These are phyloP conservation scores for Dolomedes plantarius DNA, from an alignment of 2,888 invertebrate genomes.

Conservation along the genomic window DNA sequence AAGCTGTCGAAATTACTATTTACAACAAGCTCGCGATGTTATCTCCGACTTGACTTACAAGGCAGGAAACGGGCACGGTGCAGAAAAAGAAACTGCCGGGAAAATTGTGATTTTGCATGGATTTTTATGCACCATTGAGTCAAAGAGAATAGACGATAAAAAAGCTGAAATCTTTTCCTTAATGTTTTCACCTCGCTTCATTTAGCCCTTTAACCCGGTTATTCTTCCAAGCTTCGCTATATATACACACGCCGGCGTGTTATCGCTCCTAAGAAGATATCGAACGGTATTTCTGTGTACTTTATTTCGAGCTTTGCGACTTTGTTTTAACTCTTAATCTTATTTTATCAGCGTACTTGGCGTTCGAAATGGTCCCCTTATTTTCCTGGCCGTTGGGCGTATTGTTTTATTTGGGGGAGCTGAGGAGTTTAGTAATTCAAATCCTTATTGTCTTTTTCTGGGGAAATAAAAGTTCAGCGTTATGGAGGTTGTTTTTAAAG, in stretches of 20 bases:
- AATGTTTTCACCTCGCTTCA: constrained; percentile 21
- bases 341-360: not conserved
- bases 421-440: too few species aligned
- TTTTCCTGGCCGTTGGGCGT: not conserved
- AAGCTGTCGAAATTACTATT: not conserved
- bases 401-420: too few species aligned
- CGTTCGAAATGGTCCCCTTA: not conserved
- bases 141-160: constrained; percentile 11
- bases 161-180: constrained; percentile 13
- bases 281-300: not conserved
- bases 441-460: too few species aligned
- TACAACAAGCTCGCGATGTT: not conserved
- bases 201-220: constrained; percentile 11
- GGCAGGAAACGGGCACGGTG: not conserved
- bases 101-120: constrained; percentile 15
- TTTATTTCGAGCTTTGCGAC: constrained; percentile 1
- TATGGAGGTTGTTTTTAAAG: too few species aligned
- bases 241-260: not conserved
- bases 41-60: not conserved
- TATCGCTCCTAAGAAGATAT: not conserved
- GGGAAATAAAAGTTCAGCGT: too few species aligned
- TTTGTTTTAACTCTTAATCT: constrained; percentile 6
- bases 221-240: not conserved
- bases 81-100: constrained; percentile 1
- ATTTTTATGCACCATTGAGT: constrained; percentile 22